Percentiles rank a stretch among this genome's conserved stretches.
Evolutionary conservation across 2,888 invertebrate species (phyloP).

Genomic region (Trachelus tabidus): DNA sequence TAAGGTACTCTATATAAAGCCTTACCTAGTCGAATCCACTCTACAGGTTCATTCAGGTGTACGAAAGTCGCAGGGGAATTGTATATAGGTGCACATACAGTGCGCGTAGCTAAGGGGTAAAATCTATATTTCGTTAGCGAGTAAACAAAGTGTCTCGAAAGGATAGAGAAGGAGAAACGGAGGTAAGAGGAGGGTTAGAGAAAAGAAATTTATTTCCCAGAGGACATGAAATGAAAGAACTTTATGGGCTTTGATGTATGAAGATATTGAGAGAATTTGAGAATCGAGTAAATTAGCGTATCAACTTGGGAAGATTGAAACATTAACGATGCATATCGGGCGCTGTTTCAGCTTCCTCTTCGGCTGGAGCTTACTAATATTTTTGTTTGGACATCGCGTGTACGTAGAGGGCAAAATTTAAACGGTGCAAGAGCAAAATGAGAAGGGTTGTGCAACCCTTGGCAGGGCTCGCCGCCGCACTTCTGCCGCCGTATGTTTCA

Average conservation of each 20-base stretch:
- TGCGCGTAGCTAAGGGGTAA: not conserved
- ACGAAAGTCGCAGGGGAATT: not conserved
- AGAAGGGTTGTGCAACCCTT: not conserved
- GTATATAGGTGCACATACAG: not conserved
- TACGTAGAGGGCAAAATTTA: not conserved
- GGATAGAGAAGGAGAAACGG: slow-evolving; percentile 8
- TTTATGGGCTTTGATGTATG: no score
- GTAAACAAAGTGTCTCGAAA: not conserved
- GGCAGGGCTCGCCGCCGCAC: not conserved
- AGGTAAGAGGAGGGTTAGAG: slow-evolving; percentile 3
- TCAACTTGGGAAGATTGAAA: not conserved
- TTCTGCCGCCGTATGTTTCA: not conserved
- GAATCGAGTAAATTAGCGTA: not conserved
- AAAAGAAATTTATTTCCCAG: not conserved
- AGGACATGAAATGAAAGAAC: no score
- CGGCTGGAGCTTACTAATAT: not conserved
- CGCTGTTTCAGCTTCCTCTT: not conserved
- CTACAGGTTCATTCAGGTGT: not conserved
- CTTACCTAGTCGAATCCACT: not conserved
- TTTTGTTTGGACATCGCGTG: not conserved
- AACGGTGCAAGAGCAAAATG: not conserved
- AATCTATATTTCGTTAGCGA: not conserved
- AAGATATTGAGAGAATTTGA: no score
- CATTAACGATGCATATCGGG: not conserved
- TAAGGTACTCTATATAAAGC: not conserved